Base-by-base conservation (phyloP, 2,888 invertebrate species). In the Proisotoma minuta region DNA sequence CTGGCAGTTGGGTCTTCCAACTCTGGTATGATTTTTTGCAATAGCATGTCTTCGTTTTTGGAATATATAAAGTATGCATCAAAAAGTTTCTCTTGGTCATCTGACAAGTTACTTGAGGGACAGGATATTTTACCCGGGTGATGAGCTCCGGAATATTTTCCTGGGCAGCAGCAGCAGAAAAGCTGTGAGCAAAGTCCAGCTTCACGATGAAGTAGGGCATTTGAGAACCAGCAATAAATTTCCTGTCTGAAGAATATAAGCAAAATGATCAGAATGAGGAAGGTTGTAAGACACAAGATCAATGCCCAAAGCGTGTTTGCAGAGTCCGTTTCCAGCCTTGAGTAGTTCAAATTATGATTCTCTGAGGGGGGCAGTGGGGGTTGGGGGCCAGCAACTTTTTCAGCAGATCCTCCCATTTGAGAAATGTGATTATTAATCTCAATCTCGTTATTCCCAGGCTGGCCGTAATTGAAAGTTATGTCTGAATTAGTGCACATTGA, bases 61-160 rank as follows among this genome's bases (percentile, higher is more conserved):
- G 89, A 88, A 80, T 93, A 94, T 77, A 90, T 88, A 71, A 94
- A 85, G 79, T 93, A 94, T 34, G 91, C 92, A 78, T 94, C 93
- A 79, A 89, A 92, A 59, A 71, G 62, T 64, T 72, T 73, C 28
- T 69, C 72, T n/a, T 48, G 26, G 20, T 69, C 69, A n/a, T 56
- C 43, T 18, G 23, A n/a, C 34, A n/a, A 18, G 3, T 5, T n/a
- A 23, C 22, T 49, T 2, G 43, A 43, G 12, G 43, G 24, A 43
- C 26, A 47, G 8, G 24, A 56, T 4, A 4, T 47, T 47, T 56
- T 56, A 39, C 23, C 43, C 12, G 26, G 24, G 43, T n/a, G 18
- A 43, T 43, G 43, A 43, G 43, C 4, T 43, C 43, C 43, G 43
- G 43, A 43, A 43, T 43, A 23, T 53, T 63, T 65, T 59, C 63